Percentiles rank a stretch among this genome's conserved stretches.
Conservation (phyloP, 2,797 vertebrate species). For the Tauraco hartlaubi region DNA sequence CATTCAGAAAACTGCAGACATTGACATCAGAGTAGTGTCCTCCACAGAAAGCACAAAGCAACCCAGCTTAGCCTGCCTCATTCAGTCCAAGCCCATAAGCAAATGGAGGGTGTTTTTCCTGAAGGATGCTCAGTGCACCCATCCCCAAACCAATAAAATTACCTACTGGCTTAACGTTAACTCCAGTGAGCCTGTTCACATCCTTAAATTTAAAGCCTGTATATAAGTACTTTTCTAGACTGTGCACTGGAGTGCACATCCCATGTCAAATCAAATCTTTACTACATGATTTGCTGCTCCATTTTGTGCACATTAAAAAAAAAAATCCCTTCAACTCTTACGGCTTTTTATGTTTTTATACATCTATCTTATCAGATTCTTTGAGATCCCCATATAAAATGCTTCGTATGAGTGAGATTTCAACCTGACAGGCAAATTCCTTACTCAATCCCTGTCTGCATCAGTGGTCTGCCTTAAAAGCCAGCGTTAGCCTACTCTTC, state of each 20-base stretch:
- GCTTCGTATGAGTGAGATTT: neutral
- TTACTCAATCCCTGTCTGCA: neutral
- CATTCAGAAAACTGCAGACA: neutral
- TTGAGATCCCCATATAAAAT: neutral
- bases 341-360: neutral
- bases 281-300: neutral
- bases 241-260: neutral
- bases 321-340: neutral
- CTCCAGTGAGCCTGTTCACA: neutral
- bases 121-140: neutral
- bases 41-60: neutral
- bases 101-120: neutral
- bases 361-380: neutral
- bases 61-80: neutral
- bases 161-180: neutral
- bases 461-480: neutral
- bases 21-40: neutral
- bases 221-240: neutral
- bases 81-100: neutral
- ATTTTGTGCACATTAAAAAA: neutral
- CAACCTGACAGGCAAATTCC: neutral
- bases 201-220: neutral
- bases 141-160: neutral
- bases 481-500: neutral
- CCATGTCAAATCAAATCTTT: neutral